phyloP scores from a whole-genome alignment of 64 coral and sea anemone genomes.

The Stichodactyla helianthus region DNA sequence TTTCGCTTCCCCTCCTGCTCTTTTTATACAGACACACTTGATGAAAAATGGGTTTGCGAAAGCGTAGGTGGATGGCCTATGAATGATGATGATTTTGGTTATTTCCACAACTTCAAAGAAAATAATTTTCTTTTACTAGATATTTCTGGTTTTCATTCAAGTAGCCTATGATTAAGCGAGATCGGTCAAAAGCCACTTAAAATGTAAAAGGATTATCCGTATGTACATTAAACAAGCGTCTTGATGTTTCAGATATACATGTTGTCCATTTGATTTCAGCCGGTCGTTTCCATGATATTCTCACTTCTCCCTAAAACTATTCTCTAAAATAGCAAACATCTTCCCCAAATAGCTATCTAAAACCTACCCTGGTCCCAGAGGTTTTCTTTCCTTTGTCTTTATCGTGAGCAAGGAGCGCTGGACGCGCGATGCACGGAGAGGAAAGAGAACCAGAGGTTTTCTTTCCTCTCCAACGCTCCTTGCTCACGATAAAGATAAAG shows the following conservation, averaged over 20 bases:
- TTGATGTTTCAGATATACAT: not conserved
- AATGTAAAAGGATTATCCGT: constrained; percentile 8
- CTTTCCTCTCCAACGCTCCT: too few species aligned
- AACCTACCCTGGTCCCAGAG: not conserved
- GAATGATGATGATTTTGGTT: not conserved
- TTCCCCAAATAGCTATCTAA: not conserved
- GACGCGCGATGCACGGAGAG: too few species aligned
- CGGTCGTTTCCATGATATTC: not conserved
- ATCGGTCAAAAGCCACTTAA: constrained; percentile 5
- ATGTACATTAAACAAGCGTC: constrained; percentile 3
- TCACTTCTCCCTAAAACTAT: not conserved
- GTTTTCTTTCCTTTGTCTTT: not conserved
- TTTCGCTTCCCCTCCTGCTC: too few species aligned
- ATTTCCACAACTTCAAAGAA: not conserved
- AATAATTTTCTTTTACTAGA: not conserved
- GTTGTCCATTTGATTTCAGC: not conserved
- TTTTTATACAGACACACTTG: too few species aligned
- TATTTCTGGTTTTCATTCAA: not conserved
- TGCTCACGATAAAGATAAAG: too few species aligned
- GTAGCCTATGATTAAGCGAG: not conserved
- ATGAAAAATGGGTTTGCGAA: not conserved
- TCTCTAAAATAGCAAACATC: not conserved
- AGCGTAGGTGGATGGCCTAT: too few species aligned
- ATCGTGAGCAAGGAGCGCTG: not conserved
- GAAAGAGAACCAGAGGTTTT: too few species aligned